Evolutionary conservation across 2,113 vertebrate species (phyloP).

Genomic region (Cacatua alba): DNA sequence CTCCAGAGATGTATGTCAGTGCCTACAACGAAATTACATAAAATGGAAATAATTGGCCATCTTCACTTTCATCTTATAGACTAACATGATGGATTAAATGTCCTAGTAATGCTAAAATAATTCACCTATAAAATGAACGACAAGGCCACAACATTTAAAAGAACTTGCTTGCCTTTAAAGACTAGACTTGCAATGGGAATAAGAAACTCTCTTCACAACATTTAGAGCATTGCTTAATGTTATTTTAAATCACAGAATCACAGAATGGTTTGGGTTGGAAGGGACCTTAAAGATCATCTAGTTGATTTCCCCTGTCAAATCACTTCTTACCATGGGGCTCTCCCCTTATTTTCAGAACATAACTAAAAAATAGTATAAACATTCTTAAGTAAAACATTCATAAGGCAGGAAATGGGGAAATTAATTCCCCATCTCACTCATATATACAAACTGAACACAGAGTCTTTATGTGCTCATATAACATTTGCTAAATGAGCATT

Average conservation of each 20-base stretch:
- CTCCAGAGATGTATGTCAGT: neutral
- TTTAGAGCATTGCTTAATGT: neutral
- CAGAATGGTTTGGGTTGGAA: neutral
- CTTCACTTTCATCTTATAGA: neutral
- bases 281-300: neutral
- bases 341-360: neutral
- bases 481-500: neutral
- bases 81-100: conserved; percentile 38
- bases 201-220: neutral
- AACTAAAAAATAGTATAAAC: neutral
- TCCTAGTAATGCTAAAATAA: conserved; percentile 9
- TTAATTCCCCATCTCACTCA: neutral
- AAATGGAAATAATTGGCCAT: conserved; percentile 28
- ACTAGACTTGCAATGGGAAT: neutral
- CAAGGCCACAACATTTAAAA: neutral
- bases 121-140: conserved; percentile 42
- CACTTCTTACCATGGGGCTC: neutral
- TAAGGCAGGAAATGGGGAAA: conserved; percentile 3
- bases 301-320: neutral
- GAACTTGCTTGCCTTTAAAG: conserved; percentile 12
- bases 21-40: conserved; percentile 18
- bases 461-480: neutral
- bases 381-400: neutral
- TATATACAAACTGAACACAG: neutral
- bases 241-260: neutral